A percentile compares a stretch with the other conserved stretches of the same genome.
Conservation (phyloP, 2,113 vertebrate genomes). For the Lagopus leucura region DNA sequence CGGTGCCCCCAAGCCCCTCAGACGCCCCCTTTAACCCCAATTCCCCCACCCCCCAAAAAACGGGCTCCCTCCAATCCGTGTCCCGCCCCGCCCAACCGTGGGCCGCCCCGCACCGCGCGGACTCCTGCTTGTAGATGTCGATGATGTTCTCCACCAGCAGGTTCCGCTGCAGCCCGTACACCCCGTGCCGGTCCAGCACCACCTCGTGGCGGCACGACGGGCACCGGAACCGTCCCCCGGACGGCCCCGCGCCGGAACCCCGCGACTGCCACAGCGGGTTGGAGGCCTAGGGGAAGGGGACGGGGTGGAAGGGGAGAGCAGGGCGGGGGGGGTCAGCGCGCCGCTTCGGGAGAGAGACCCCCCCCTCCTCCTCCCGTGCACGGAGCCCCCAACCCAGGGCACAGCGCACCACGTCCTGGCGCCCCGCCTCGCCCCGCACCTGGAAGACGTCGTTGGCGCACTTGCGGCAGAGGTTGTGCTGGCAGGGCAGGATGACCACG, state of each 20-base stretch:
- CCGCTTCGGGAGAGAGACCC: no score
- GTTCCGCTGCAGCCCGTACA: constrained; percentile 89
- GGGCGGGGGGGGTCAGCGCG: no score
- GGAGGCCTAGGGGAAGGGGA: constrained; percentile 43
- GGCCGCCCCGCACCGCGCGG: no score
- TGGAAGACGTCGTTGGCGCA: constrained; percentile 95
- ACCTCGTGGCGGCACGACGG: constrained; percentile 91
- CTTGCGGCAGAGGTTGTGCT: constrained; percentile 95
- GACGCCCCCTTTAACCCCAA: no score
- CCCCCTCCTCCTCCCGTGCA: background rate
- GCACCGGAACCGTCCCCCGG: constrained; percentile 88
- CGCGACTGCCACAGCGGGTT: constrained; percentile 89
- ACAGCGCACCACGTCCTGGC: background rate
- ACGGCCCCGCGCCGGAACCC: constrained; percentile 80
- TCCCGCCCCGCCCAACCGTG: no score
- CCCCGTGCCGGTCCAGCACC: constrained; percentile 88
- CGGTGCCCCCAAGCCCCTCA: no score
- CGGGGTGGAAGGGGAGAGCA: no score
- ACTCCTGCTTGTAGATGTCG: no score
- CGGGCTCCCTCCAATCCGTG: no score
- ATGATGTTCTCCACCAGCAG: constrained; percentile 89
- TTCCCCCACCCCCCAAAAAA: no score
- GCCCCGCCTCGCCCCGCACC: constrained; percentile 49
- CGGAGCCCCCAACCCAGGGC: background rate
- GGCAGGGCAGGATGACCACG: constrained; percentile 96